Conservation (phyloP, 2,113 vertebrate genomes). For the Gasterosteus aculeatus region DNA sequence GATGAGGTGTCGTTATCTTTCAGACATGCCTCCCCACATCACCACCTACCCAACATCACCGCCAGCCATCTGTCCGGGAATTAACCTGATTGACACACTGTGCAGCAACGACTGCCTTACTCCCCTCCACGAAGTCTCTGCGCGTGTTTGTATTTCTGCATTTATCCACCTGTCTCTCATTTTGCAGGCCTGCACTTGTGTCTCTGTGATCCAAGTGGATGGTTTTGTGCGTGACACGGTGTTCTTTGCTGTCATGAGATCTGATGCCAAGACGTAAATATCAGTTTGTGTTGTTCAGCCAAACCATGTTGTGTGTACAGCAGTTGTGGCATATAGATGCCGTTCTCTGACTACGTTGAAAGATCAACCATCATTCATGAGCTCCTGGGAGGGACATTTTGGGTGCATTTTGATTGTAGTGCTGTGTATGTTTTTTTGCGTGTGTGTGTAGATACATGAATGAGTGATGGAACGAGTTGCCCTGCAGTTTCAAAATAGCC, state of each 20-base stretch:
- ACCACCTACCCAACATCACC: conserved; percentile 49
- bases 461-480: conserved; percentile 33
- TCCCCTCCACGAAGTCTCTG: conserved; percentile 25
- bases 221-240: conserved; percentile 18
- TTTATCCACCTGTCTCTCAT: conserved; percentile 40
- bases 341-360: background rate
- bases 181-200: conserved; percentile 15
- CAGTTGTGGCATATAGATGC: background rate
- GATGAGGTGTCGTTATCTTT: conserved; percentile 63
- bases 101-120: conserved; percentile 31
- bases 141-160: conserved; percentile 9
- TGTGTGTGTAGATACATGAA: background rate
- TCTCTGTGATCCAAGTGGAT: conserved; percentile 30
- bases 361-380: conserved; percentile 27
- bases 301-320: conserved; percentile 7
- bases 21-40: conserved; percentile 55
- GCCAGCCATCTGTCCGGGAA: conserved; percentile 87
- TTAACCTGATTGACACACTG: conserved; percentile 85
- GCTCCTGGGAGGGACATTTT: background rate
- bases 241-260: conserved; percentile 34
- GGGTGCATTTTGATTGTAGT: no score
- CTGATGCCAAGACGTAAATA: conserved; percentile 25
- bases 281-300: background rate
- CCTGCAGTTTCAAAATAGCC: conserved; percentile 51
- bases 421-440: no score